Evolutionary conservation across 2,113 vertebrate genomes (phyloP), one percentile per base, ranked within the genome.

Genomic region (Paedocypris sp.): DNA sequence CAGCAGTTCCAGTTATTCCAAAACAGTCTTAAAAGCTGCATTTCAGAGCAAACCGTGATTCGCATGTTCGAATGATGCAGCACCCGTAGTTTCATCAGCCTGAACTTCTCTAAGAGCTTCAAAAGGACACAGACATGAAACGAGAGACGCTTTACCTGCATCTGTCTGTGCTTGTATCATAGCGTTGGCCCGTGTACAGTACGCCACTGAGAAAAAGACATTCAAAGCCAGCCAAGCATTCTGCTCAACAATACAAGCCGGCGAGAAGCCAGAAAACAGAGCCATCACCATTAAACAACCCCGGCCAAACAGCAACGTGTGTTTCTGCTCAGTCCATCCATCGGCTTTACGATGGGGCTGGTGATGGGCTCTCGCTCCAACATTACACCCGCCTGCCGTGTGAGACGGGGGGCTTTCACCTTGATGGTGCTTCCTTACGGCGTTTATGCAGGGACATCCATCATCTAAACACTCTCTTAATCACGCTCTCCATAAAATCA

Each of bases 211-310:
- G 69, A 67, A 52, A 71, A 67, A 77, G 73, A 61, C 60, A 68
- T 59, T 61, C 62, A 64, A 73, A 73, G 64, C 57, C 52, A 53
- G 67, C 71, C 74, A 73, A 72, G 68, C 61, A 57, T 71, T 73
- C 59, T 60, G 69, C 68, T 75, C 71, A 52, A 64, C 54, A 60
- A 72, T 69, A 71, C 63, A 74, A 22, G 15, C 66, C 33, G 46
- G 68, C 71, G 63, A 51, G 33, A 19, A 39, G 56, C 62, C 16
- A 11, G 35, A 51, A 49, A 56, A 43, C 6, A 15, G 13, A 51
- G 47, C 20, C 16, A 52, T 20, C 5, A 25, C 32, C 32, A 39
- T 32, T 45, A 22, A 33, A 11, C 41, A 47, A 36, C 36, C 29
- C 51, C 36, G 62, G 29, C 42, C 36, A 47, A 56, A 36, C 25